phyloP scores from a whole-genome alignment of 1,140 invertebrate species.

The Aphelinus atriplicis region DNA sequence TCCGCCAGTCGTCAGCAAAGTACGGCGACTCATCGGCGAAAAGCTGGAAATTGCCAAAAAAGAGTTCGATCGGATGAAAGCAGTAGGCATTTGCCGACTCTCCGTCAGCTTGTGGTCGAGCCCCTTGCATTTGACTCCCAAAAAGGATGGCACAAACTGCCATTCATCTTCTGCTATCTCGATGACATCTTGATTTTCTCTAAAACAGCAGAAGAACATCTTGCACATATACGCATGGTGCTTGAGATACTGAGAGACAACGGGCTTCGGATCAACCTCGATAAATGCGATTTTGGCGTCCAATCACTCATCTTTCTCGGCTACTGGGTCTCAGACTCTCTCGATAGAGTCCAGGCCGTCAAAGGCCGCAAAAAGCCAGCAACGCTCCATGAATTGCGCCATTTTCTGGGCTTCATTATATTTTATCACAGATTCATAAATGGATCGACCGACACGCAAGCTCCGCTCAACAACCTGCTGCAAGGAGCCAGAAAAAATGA shows the following conservation, averaged over 20 bases:
- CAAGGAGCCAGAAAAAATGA: neutral
- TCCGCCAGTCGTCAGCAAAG: neutral
- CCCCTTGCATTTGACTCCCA: neutral
- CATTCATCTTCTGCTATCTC: conserved; percentile 25
- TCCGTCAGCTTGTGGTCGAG: neutral
- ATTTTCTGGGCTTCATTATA: conserved; percentile 31
- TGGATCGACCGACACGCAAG: neutral
- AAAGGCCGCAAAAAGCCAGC: neutral
- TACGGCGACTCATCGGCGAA: neutral
- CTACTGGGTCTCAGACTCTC: neutral
- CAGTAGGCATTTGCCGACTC: neutral
- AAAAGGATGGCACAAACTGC: neutral
- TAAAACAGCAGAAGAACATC: conserved; percentile 42
- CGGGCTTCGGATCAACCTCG: conserved; percentile 36
- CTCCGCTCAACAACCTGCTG: neutral
- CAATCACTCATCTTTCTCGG: conserved; percentile 38
- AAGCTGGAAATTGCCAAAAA: neutral
- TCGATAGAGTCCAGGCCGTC: neutral
- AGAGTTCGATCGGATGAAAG: neutral
- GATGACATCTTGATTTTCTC: conserved; percentile 52
- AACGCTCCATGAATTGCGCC: neutral
- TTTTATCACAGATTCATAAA: neutral
- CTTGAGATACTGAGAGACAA: conserved; percentile 41
- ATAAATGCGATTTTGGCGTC: conserved; percentile 37
- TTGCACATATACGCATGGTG: conserved; percentile 35